Evolutionary conservation across 2,113 vertebrate species (phyloP).

Genomic region (Ictalurus furcatus): DNA sequence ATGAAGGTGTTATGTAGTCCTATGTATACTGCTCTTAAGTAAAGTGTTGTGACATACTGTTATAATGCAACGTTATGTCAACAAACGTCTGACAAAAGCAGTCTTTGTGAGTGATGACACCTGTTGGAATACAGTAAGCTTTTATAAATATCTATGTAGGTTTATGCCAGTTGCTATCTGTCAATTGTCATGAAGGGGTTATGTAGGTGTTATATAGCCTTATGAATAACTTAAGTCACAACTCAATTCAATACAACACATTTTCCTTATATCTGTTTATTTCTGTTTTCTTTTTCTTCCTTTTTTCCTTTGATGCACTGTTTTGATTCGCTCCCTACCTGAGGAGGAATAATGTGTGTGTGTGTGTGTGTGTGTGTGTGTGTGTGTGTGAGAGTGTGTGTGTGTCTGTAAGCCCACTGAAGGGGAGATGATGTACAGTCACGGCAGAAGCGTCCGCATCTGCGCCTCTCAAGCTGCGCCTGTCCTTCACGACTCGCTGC

Average conservation of each 20-base stretch:
- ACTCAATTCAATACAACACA: not conserved
- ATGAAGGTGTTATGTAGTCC: not conserved
- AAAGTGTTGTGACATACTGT: not conserved
- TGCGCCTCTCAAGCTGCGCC: constrained; percentile 78
- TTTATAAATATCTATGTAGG: not conserved
- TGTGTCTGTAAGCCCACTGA: constrained; percentile 72
- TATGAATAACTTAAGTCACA: not conserved
- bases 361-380: constrained; percentile 52
- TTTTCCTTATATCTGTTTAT: not conserved
- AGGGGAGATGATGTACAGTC: constrained; percentile 93
- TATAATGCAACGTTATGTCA: not conserved
- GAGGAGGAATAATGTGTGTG: constrained; percentile 72
- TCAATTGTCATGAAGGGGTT: not conserved
- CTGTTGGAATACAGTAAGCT: not conserved
- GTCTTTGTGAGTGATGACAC: not conserved
- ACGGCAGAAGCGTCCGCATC: constrained; percentile 78
- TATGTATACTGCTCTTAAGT: not conserved
- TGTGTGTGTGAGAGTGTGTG: constrained; percentile 47
- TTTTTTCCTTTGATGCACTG: not conserved
- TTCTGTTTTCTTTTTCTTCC: not conserved
- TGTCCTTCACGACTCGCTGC: constrained; percentile 91
- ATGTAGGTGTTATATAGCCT: not conserved
- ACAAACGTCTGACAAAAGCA: not conserved
- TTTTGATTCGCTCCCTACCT: constrained; percentile 48
- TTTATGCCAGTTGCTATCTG: not conserved